These are phyloP conservation scores for Porites australiensis DNA, from an alignment of 64 coral and sea anemone species.

Conservation along the genomic window DNA sequence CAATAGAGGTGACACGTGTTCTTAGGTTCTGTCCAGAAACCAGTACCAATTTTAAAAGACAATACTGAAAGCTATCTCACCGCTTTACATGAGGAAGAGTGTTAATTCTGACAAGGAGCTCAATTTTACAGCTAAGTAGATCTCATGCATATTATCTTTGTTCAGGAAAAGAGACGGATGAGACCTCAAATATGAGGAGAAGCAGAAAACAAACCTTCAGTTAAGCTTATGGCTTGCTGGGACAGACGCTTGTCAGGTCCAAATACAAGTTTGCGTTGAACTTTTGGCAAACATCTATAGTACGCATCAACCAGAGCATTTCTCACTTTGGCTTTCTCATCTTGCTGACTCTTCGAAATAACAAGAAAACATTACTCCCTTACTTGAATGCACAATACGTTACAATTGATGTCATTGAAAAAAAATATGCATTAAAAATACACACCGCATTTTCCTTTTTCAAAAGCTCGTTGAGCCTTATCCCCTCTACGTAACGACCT, in stretches of 20 bases:
- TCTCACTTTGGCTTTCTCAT: conserved; percentile 86
- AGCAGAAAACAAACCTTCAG: conserved; percentile 37
- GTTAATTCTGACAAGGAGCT: too few species aligned
- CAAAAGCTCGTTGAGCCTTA: conserved; percentile 85
- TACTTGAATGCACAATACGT: neutral
- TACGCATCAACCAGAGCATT: conserved; percentile 94
- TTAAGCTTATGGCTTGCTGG: conserved; percentile 38
- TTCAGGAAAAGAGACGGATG: too few species aligned
- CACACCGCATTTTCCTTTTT: conserved; percentile 79
- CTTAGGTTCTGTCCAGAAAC: too few species aligned
- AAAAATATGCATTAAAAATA: neutral
- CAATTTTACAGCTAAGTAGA: too few species aligned
- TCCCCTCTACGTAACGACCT: conserved; percentile 88
- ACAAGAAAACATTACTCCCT: neutral
- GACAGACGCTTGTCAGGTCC: conserved; percentile 51
- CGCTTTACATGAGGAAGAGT: too few species aligned
- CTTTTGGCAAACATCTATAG: conserved; percentile 81
- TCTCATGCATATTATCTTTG: too few species aligned
- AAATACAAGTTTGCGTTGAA: conserved; percentile 87
- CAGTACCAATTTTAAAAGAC: too few species aligned
- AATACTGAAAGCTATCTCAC: too few species aligned
- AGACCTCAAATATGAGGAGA: too few species aligned
- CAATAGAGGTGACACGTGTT: too few species aligned
- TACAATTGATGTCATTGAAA: neutral
- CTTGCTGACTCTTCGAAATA: conserved; percentile 3